Evolutionary conservation across 2,888 invertebrate species (phyloP), one percentile per base, ranked within the genome.

Genomic region (Synanthedon tipuliformis): DNA sequence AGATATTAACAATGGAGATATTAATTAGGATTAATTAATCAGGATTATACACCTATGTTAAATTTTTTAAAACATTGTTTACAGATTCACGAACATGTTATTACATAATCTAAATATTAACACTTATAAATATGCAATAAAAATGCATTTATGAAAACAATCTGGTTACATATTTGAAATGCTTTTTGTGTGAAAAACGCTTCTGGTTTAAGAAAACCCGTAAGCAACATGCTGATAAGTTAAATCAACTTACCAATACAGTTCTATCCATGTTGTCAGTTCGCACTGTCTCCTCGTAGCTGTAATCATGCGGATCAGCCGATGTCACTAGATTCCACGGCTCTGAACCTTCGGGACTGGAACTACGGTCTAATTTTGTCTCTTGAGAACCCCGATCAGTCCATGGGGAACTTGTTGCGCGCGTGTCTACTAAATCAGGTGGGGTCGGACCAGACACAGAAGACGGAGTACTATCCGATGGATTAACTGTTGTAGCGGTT

Each of bases 241-340:
- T 45, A 13, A 45, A 45, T 13, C 8, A 8, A 84, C 87, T 86
- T 68, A 87, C 87, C 61, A 87, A 76, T 52, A 87, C 87, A 53
- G 87, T 87, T 49, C 86, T 69, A 52, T 83, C 80, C 75, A 85
- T 71, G 61, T 77, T 78, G 57, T 83, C 85, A 3, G 78, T 66
- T 12, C 82, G 75, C 54, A 81, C 84, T 11, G 79, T 77, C 57
- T 86, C 86, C 63, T 86, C 85, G 61, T 85, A 86, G 40, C 73
- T 69, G 65, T 84, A 86, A 59, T 86, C 84, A 57, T 73, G 75
- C 2, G 74, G 69, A 50, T 81, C 76, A 15, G 75, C 71, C 11
- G 81, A 68, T 0, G 79, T 64, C 1, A 75, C 75, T 3, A 86
- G 65, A 55, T 81, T 75, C 86, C 87, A 86, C 0, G 84, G 81